Evolutionary conservation across 1,140 invertebrate genomes (phyloP), one percentile per base, ranked within the genome.

Genomic region (Drosophila gunungcola): DNA sequence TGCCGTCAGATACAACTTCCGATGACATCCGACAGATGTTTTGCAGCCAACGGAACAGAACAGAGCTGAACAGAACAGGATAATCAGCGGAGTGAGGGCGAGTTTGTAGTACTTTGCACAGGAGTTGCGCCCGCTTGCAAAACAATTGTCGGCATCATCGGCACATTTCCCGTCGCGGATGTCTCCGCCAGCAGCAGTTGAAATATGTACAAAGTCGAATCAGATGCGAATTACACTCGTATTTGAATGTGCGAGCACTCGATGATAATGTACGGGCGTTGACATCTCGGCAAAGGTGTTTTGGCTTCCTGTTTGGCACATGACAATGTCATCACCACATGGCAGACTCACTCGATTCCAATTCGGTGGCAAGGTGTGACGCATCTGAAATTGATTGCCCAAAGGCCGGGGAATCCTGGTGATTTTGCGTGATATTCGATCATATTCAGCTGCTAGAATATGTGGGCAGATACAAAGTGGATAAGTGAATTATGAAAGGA

Each of bases 1-100:
- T 88, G 84, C 84, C 83, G 84, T 88, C 84, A 89, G 85, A 90
- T 80, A 86, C 86, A 80, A 90, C 88, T 90, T 90, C 88, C 86
- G 86, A 72, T 70, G 68, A 86, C 81, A 90, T 75, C 73, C 86
- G 86, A 90, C 88, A 90, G 88, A 90, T 90, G 88, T 90, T 86
- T 80, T 58, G 52, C 63, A 34, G 56, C 55, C 52, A 52, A 46
- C 29, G 7, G 29, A 32, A 29, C 29, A 32, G 29, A 32, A 32
- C 4, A 32, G 29, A n/a, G n/a, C n/a, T n/a, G n/a, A 32, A 32
- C 29, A 32, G 29, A 32, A 32, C 64, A 68, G 64, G 64, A 68
- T 65, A 65, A 68, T 27, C 64, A 27, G 29, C 27, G 38, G 25
- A 53, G 36, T 21, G 34, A 32, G 29, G 29, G 21, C 39, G 38